Conservation (phyloP, 2,888 invertebrate genomes). For the Tetropium fuscum region DNA sequence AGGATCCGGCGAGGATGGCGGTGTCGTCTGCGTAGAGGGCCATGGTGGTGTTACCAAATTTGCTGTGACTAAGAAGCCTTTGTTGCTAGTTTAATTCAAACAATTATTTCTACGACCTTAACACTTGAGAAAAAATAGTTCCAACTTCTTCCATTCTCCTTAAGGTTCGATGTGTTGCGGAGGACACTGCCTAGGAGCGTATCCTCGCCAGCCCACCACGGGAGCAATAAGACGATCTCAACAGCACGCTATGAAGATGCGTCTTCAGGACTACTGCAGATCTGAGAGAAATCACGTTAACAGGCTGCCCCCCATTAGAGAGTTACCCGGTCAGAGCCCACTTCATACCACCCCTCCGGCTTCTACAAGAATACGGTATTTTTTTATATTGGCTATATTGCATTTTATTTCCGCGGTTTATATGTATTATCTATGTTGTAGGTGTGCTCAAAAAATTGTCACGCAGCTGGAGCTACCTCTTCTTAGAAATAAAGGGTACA, state of each 20-base stretch:
- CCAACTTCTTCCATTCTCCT: too few relatives aligned
- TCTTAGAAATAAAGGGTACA: slow-evolving; percentile 65
- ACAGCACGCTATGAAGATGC: slow-evolving; percentile 81
- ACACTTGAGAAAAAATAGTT: too few relatives aligned
- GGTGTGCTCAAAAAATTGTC: slow-evolving; percentile 84
- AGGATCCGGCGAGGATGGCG: too few relatives aligned
- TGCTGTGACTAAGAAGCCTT: too few relatives aligned
- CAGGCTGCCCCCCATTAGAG: slow-evolving; percentile 86
- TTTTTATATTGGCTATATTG: background rate
- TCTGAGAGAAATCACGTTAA: slow-evolving; percentile 66
- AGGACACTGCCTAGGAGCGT: slow-evolving; percentile 77
- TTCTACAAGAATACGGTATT: slow-evolving; percentile 80
- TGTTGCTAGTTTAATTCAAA: too few relatives aligned
- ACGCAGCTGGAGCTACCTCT: slow-evolving; percentile 81
- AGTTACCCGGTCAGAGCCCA: slow-evolving; percentile 71
- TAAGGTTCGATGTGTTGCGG: slow-evolving; percentile 64
- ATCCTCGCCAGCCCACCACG: slow-evolving; percentile 76
- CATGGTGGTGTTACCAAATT: too few relatives aligned
- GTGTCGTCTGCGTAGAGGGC: too few relatives aligned
- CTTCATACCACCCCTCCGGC: slow-evolving; percentile 65
- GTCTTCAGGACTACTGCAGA: slow-evolving; percentile 62
- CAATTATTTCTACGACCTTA: too few relatives aligned
- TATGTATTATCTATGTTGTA: slow-evolving; percentile 57
- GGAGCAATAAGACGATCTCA: slow-evolving; percentile 77
- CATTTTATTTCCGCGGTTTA: background rate